Percentiles rank a stretch among this genome's conserved stretches.
phyloP scores from a whole-genome alignment of 64 coral and sea anemone species.

The Dendronephthya gigantea region DNA sequence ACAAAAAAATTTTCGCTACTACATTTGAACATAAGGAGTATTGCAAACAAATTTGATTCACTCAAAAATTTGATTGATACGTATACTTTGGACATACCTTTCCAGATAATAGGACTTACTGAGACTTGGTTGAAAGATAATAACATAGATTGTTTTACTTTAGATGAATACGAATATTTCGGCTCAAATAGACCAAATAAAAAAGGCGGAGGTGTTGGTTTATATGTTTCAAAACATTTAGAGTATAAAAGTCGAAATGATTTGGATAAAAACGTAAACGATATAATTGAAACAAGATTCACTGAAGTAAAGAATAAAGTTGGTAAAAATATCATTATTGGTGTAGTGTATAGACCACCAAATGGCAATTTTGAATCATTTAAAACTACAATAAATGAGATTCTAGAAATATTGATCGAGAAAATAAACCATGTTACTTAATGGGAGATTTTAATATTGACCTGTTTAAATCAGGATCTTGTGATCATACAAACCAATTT shows the following conservation, averaged over 20 bases:
- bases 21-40: too few species aligned
- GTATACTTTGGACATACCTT: too few species aligned
- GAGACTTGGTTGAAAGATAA: not conserved
- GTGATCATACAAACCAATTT: too few species aligned
- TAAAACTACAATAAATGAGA: not conserved
- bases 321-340: slow-evolving; percentile 4
- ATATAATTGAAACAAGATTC: not conserved
- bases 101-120: not conserved
- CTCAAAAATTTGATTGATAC: too few species aligned
- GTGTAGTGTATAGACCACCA: not conserved
- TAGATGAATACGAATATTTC: not conserved
- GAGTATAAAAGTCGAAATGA: not conserved
- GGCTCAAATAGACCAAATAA: not conserved
- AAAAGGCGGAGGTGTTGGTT: not conserved
- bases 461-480: not conserved
- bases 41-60: too few species aligned
- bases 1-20: too few species aligned
- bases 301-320: not conserved
- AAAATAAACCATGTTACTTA: not conserved
- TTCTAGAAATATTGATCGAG: not conserved
- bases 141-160: not conserved
- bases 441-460: not conserved
- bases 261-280: not conserved
- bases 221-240: not conserved
- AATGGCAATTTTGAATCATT: not conserved